Percentiles rank a stretch among this genome's conserved stretches.
Conservation (phyloP, 1,140 invertebrate genomes). For the Amphibalanus amphitrite region DNA sequence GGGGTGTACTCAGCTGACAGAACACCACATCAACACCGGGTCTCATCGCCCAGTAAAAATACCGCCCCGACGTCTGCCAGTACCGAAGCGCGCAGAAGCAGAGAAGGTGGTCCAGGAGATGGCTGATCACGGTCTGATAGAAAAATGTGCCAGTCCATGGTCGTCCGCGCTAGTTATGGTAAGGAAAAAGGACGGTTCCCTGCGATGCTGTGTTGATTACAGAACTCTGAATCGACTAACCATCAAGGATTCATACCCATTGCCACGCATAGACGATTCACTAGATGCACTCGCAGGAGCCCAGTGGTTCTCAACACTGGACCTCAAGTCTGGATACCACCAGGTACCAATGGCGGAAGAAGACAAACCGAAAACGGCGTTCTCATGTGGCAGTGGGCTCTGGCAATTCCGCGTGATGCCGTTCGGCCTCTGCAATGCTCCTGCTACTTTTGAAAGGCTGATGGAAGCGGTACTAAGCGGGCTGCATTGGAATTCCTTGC, state of each 20-base stretch:
- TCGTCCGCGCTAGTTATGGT: conserved; percentile 1
- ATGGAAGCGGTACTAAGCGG: not conserved
- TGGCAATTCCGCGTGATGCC: conserved; percentile 1
- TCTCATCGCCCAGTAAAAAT: not conserved
- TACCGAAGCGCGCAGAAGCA: not conserved
- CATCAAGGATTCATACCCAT: conserved; percentile 9
- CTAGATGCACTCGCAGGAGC: conserved; percentile 9
- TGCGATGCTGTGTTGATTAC: conserved; percentile 8
- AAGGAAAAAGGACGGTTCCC: conserved; percentile 3
- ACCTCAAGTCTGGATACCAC: conserved; percentile 14
- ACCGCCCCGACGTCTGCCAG: not conserved
- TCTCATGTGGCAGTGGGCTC: not conserved
- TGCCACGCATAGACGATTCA: conserved; percentile 14
- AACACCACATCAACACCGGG: not conserved
- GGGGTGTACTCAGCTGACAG: not conserved
- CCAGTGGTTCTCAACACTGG: conserved; percentile 15
- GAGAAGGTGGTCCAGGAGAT: not conserved
- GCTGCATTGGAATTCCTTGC: conserved; percentile 1
- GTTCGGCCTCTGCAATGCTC: not conserved
- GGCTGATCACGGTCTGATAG: not conserved
- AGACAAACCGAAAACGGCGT: conserved; percentile 13
- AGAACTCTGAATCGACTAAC: conserved; percentile 8
- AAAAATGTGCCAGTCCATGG: not conserved
- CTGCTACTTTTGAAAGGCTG: not conserved
- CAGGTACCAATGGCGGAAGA: conserved; percentile 11